phyloP scores from a whole-genome alignment of 2,888 invertebrate genomes.

The Drosophila mimica region DNA sequence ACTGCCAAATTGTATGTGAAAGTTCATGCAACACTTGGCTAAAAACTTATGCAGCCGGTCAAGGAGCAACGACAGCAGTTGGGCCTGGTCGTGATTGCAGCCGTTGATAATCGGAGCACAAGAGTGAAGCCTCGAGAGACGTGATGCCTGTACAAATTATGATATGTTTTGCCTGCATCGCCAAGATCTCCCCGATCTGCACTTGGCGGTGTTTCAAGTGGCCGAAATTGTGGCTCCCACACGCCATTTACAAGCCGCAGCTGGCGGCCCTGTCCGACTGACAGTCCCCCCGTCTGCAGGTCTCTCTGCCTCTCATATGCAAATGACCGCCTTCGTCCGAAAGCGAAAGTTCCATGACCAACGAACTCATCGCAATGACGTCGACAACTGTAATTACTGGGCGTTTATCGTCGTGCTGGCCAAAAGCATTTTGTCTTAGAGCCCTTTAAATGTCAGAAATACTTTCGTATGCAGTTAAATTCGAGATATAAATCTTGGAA shows the following conservation, averaged over 20 bases:
- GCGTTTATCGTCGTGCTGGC: constrained; percentile 40
- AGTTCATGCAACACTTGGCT: constrained; percentile 48
- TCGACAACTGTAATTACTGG: constrained; percentile 53
- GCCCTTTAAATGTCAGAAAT: constrained; percentile 28
- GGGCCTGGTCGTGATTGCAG: constrained; percentile 58
- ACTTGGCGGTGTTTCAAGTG: constrained; percentile 55
- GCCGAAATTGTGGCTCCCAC: constrained; percentile 57
- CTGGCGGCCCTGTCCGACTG: constrained; percentile 7
- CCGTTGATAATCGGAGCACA: constrained; percentile 72
- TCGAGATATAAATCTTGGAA: not conserved
- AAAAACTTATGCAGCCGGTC: constrained; percentile 29
- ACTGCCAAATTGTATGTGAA: constrained; percentile 60
- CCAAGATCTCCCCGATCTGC: constrained; percentile 50
- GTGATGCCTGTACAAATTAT: constrained; percentile 70
- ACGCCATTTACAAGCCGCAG: constrained; percentile 47
- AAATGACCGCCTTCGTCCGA: constrained; percentile 65
- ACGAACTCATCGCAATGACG: constrained; percentile 56
- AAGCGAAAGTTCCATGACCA: constrained; percentile 73
- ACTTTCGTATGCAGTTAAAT: constrained; percentile 38
- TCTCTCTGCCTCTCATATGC: constrained; percentile 56
- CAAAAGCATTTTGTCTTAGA: constrained; percentile 23
- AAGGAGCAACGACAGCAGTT: constrained; percentile 45
- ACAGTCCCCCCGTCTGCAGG: not conserved
- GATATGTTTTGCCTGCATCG: constrained; percentile 46
- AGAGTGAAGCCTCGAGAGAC: constrained; percentile 59